A percentile compares a stretch with the other conserved stretches of the same genome.
phyloP scores from a whole-genome alignment of 2,113 vertebrate genomes.

The Ia io region DNA sequence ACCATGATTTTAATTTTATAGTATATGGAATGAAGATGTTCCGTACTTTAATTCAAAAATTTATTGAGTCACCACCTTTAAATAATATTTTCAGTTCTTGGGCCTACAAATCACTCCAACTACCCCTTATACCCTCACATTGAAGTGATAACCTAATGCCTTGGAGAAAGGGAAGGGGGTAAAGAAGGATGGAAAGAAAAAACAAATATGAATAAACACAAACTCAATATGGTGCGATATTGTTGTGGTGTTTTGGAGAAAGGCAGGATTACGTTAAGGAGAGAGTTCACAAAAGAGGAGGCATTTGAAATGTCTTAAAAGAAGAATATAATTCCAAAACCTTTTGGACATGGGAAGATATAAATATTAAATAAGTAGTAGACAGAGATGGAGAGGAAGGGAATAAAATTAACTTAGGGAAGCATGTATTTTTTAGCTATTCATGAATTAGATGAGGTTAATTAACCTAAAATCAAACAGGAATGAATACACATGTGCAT shows the following conservation, averaged over 20 bases:
- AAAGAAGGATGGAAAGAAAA: neutral
- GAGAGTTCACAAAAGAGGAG: conserved; percentile 1
- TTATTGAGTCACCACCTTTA: neutral
- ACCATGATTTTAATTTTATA: neutral
- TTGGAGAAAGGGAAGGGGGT: neutral
- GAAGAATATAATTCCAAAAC: conserved; percentile 11
- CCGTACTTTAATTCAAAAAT: conserved; percentile 23
- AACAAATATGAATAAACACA: neutral
- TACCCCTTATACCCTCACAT: neutral
- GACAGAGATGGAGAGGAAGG: conserved; percentile 33
- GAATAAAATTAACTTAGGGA: conserved; percentile 36
- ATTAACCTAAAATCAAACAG: conserved; percentile 47
- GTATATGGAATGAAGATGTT: conserved; percentile 8
- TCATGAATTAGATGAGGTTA: conserved; percentile 55
- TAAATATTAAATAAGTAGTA: conserved; percentile 46
- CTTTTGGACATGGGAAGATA: conserved; percentile 1
- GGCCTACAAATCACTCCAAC: neutral
- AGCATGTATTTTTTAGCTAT: conserved; percentile 33
- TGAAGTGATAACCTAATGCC: conserved; percentile 3
- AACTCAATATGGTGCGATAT: neutral
- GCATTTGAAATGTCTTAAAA: conserved; percentile 26
- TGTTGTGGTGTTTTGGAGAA: neutral
- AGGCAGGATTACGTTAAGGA: neutral
- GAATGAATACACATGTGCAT: neutral
- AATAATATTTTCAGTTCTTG: conserved; percentile 24